Percentiles rank a stretch among this genome's conserved stretches.
Conservation (phyloP, 2,888 invertebrate species). For the Melanchra persicariae region DNA sequence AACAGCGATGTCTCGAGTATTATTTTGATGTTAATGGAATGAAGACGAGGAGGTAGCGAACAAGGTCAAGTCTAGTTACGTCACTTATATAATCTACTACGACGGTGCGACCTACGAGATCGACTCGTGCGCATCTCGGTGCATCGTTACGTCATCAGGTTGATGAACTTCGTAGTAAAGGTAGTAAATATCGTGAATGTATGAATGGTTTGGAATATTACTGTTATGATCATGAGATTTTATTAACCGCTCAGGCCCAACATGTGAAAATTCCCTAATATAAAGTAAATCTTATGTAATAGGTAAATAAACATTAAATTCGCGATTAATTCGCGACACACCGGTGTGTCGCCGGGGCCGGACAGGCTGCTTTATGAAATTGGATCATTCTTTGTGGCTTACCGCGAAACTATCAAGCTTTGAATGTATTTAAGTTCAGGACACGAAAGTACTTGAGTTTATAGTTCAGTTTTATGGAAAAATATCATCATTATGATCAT, state of each 20-base stretch:
- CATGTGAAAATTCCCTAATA: too few relatives aligned
- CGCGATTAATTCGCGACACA: too few relatives aligned
- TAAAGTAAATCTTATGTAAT: too few relatives aligned
- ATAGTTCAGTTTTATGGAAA: too few relatives aligned
- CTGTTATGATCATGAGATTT: conserved; percentile 1
- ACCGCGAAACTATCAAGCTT: conserved; percentile 14
- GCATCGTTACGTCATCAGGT: conserved; percentile 58
- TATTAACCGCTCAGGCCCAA: too few relatives aligned
- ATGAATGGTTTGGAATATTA: conserved; percentile 1
- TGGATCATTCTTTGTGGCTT: neutral
- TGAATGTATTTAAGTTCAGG: neutral
- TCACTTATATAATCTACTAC: conserved; percentile 58
- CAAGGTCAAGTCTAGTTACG: conserved; percentile 65
- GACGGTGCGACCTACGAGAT: conserved; percentile 56
- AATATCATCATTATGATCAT: too few relatives aligned
- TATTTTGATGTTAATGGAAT: conserved; percentile 60
- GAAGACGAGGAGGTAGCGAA: conserved; percentile 73
- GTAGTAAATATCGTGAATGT: conserved; percentile 29
- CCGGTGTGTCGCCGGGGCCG: too few relatives aligned
- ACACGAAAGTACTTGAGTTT: too few relatives aligned
- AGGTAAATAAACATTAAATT: too few relatives aligned
- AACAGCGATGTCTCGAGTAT: conserved; percentile 40
- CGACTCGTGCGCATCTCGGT: conserved; percentile 74
- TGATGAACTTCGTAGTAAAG: conserved; percentile 52
- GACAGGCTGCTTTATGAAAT: neutral